Percentiles rank a stretch among this genome's conserved stretches.
Evolutionary conservation across 1,140 invertebrate species (phyloP).

Genomic region (Coenobita brevimanus): DNA sequence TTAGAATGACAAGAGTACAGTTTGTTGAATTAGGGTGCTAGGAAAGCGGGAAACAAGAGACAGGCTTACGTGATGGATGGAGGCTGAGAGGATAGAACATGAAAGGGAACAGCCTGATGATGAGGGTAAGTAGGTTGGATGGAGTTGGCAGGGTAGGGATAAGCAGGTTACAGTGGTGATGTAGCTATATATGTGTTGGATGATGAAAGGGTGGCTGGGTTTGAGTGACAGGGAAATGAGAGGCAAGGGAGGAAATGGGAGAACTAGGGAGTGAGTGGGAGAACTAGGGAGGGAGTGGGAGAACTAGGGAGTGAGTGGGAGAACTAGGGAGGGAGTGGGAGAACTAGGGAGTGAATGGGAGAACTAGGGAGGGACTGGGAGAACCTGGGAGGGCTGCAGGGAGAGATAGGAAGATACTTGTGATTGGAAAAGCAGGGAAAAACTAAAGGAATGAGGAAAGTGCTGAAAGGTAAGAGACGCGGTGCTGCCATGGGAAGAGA

Average conservation of each 20-base stretch:
- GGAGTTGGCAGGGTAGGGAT: background rate
- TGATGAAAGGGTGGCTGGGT: too few species aligned
- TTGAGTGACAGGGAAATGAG: too few species aligned
- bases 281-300: background rate
- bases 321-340: background rate
- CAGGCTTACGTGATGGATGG: background rate
- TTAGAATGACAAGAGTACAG: too few species aligned
- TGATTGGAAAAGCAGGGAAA: too few species aligned
- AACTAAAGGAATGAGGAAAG: too few species aligned
- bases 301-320: background rate
- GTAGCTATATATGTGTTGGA: background rate
- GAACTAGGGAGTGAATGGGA: too few species aligned
- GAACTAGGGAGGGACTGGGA: slow-evolving; percentile 2
- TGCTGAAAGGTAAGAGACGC: too few species aligned
- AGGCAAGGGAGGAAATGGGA: too few species aligned
- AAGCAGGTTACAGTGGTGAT: background rate
- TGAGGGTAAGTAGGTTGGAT: background rate
- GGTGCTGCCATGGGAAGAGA: too few species aligned
- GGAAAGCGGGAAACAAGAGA: background rate
- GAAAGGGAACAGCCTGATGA: background rate
- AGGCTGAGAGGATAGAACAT: background rate
- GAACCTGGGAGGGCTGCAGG: background rate
- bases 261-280: background rate
- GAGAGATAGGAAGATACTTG: too few species aligned
- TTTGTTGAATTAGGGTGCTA: background rate